Evolutionary conservation across 2,113 vertebrate genomes (phyloP), one percentile per base, ranked within the genome.

Genomic region (Plectropomus leopardus): DNA sequence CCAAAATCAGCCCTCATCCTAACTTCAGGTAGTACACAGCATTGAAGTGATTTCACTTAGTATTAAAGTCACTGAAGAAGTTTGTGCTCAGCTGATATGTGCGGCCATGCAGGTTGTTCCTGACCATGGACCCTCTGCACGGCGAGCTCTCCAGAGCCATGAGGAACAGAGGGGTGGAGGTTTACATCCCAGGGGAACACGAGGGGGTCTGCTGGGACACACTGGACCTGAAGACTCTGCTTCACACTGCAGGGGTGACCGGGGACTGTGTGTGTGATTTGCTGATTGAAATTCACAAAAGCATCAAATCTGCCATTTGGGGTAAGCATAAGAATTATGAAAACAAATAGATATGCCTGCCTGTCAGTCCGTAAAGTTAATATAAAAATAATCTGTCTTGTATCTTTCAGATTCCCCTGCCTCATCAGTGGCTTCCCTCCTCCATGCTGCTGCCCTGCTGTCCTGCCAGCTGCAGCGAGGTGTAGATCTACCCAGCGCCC

Each of bases 101-200:
- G 32, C 53, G 11, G 0, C 4, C 55, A 4, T 76, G 42, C 87
- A 99, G 98, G 77, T 93, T 99, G 82, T 99, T 99, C 86, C 95
- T 99, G 78, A 96, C 97, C 57, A 97, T 99, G 98, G 97, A 99
- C 94, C 96, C 97, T n/a, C 65, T 88, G 2, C 97, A 99, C 10
- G 97, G 98, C 19, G 98, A 99, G 92, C 97, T 99, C 92, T 99
- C 98, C 72, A 94, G 98, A 87, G 98, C 98, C 53, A 99, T 99
- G 98, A 93, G 98, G 83, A 99, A 99, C 92, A 95, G 98, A 81
- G 98, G 98, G 19, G 95, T 99, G 80, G 98, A 99, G 91, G 87
- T 99, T 47, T 98, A 96, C 82, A 88, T 99, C 89, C 95, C 96
- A 6, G 98, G 96, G 51, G 96, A 98, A 72, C 91, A 88, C 0